These are phyloP conservation scores for Junco hyemalis DNA, from an alignment of 2,113 vertebrate species.

Conservation along the genomic window DNA sequence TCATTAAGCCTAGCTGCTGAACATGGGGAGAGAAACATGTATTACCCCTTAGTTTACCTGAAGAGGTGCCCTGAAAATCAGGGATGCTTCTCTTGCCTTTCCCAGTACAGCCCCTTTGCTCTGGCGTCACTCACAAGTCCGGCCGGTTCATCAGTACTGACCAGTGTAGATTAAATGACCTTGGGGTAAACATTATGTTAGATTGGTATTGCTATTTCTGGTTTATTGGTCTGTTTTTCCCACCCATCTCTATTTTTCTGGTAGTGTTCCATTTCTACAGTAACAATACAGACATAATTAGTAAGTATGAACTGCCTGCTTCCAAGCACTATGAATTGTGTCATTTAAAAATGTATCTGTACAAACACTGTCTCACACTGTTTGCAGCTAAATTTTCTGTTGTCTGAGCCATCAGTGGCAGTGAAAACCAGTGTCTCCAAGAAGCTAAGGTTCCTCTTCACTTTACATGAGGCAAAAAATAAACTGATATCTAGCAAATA, in stretches of 20 bases:
- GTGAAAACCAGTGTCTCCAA: neutral
- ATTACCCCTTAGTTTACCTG: neutral
- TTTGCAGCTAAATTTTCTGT: neutral
- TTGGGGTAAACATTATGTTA: neutral
- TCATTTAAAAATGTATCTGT: neutral
- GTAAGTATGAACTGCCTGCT: neutral
- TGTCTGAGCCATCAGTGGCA: neutral
- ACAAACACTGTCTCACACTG: neutral
- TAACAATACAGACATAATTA: neutral
- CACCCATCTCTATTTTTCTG: neutral
- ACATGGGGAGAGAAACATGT: neutral
- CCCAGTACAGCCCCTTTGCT: neutral
- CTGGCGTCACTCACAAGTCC: neutral
- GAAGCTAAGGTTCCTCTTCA: neutral
- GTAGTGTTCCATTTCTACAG: neutral
- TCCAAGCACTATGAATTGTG: neutral
- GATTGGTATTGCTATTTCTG: neutral
- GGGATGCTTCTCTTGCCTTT: neutral
- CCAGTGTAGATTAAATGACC: neutral
- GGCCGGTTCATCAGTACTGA: neutral
- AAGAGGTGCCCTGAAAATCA: neutral
- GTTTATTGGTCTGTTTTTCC: neutral
- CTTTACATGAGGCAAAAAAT: neutral
- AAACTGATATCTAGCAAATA: neutral
- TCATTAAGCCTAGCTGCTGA: neutral